Base-by-base conservation (phyloP, 2,113 vertebrate genomes). In the Neogale vison region DNA sequence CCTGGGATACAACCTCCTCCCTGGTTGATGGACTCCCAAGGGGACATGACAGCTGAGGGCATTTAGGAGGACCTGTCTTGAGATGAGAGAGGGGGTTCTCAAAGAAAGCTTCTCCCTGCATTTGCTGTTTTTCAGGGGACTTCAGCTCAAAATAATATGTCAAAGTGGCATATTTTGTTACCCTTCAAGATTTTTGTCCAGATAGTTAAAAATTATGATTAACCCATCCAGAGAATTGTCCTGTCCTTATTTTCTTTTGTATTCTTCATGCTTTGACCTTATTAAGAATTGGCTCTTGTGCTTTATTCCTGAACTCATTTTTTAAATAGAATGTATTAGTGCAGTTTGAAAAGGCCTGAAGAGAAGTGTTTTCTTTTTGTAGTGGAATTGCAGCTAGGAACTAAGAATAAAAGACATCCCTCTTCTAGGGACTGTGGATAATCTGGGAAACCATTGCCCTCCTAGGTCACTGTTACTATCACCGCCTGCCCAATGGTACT, bases 131-230 rank as follows among this genome's bases (percentile, higher is more conserved):
- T 86, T 65, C 26, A n/a, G 8, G 72, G 65, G 59, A 34, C 39
- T 50, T 23, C 18, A 69, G 20, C 39, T 91, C 47, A 90, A 57
- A 69, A 47, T 69, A 67, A n/a, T 79, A 45, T 29, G 45, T 69
- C 59, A 85, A 69, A 85, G 39, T 21, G 45, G 55, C 26, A 26
- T 36, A n/a, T 72, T 81, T 45, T 79, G 26, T 36, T 63, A 45
- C 34, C 55, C 65, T 81, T 92, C 21, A 55, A 81, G 74, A 85
- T 80, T 95, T 96, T 93, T 96, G 45, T 79, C 72, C 29, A 45
- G 0, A 7, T 13, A 45, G 86, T 95, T 83, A 89, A 71, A 94
- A 86, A 90, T 95, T 90, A 12, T 34, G 47, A 55, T 88, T 42
- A 74, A 17, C 8, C 18, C 10, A 74, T 14, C 26, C 23, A 13